Evolutionary conservation across 2,797 vertebrate species (phyloP), one percentile per base, ranked within the genome.

Genomic region (Danionella dracula): DNA sequence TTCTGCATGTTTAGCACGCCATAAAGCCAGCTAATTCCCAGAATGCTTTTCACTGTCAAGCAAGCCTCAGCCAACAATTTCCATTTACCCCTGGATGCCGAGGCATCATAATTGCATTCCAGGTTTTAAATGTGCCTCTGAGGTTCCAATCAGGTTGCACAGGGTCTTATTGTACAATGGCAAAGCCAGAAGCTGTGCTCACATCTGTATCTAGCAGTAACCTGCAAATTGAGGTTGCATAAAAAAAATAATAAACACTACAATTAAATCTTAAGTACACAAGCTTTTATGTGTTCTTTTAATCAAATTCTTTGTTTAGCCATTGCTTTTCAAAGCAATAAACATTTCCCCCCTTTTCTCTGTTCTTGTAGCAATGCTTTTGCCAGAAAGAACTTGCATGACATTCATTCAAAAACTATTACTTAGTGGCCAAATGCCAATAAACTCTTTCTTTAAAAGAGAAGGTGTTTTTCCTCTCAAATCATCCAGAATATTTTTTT

Each of bases 1-100:
- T 71, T 75, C 56, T 79, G 66, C 79, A 76, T 79, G 76, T 78
- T 83, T 80, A 78, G 79, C 66, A 59, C 34, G 4, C 51, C 51
- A 16, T 60, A 48, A 75, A 73, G 63, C 10, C 37, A 41, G 57
- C 67, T 70, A 68, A 80, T 78, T 78, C 81, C 78, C 79, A 79
- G 61, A 79, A 76, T 81, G 77, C 78, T 49, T 60, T 66, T 71
- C 66, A 8, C 76, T 75, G 72, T 76, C 81, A 76, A 51, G 49
- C 35, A 69, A 76, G 74, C 70, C 68, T 66, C 23, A 49, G 48
- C 69, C 21, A 71, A 44, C 55, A 10, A 68, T 67, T 61, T 67
- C 46, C 35, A 74, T 72, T 71, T 69, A 56, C 4, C 37, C 53
- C 45, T 49, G 45, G 32, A 55, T 59, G 35, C 73, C 2, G 57